A percentile compares a stretch with the other conserved stretches of the same genome.
These are phyloP conservation scores for Ceyx cyanopectus DNA, from an alignment of 2,113 vertebrate species.

Conservation along the genomic window DNA sequence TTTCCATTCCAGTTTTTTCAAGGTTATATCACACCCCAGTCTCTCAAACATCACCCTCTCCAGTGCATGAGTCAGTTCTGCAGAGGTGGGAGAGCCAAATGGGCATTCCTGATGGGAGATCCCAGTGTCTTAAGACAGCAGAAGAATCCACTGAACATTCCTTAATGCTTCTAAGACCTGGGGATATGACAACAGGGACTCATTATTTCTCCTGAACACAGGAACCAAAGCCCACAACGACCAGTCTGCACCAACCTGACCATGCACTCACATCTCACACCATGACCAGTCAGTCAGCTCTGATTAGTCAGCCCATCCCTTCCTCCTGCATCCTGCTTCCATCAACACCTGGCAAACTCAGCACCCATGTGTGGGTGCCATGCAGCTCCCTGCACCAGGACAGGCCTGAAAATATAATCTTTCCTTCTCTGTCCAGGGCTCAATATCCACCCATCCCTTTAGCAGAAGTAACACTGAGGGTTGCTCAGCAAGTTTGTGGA, in stretches of 20 bases:
- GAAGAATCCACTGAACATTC: neutral
- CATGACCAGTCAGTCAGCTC: neutral
- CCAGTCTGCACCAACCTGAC: neutral
- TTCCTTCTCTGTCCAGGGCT: neutral
- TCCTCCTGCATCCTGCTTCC: neutral
- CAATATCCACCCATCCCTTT: neutral
- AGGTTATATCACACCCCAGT: neutral
- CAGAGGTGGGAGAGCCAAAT: neutral
- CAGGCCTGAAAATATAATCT: neutral
- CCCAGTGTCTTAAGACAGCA: neutral
- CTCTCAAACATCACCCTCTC: neutral
- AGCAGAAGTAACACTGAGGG: neutral
- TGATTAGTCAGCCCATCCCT: neutral
- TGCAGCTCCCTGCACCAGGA: neutral
- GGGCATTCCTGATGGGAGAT: neutral
- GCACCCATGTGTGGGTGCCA: rapidly evolving
- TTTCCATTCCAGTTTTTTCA: neutral
- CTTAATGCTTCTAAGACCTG: neutral
- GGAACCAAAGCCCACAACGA: neutral
- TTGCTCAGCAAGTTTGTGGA: neutral
- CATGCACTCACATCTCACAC: too few relatives aligned
- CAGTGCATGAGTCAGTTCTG: neutral
- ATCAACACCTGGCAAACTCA: neutral
- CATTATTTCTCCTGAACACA: rapidly evolving
- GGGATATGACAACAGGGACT: neutral